A percentile compares a stretch with the other conserved stretches of the same genome.
These are phyloP conservation scores for Caloenas nicobarica DNA, from an alignment of 2,113 vertebrate genomes.

Conservation along the genomic window DNA sequence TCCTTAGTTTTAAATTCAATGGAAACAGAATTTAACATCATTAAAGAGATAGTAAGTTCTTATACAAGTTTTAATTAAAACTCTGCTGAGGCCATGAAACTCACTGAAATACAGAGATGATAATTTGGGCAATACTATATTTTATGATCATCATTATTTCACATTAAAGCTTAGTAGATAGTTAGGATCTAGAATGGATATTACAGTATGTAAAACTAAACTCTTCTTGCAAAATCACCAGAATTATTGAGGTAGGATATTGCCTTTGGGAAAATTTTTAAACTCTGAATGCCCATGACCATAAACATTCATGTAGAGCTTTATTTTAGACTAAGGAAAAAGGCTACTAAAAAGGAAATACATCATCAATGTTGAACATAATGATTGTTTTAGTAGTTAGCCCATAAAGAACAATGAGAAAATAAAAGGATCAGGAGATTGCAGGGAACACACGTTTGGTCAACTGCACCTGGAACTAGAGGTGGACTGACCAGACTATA, in stretches of 20 bases:
- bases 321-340: not conserved
- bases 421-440: not conserved
- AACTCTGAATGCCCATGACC: not conserved
- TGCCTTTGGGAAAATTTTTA: not conserved
- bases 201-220: not conserved
- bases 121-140: not conserved
- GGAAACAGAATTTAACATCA: not conserved
- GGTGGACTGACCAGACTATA: not conserved
- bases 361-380: not conserved
- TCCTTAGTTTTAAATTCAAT: not conserved
- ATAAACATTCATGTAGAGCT: not conserved
- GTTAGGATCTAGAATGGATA: not conserved
- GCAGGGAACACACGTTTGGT: not conserved
- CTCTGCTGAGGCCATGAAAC: not conserved
- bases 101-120: not conserved
- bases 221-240: not conserved
- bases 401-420: not conserved
- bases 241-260: not conserved
- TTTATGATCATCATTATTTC: not conserved
- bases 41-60: not conserved
- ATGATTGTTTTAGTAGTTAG: not conserved
- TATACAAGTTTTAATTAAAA: not conserved
- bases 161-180: not conserved
- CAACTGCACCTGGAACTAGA: not conserved
- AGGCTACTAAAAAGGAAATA: not conserved